Percentiles rank a stretch among this genome's conserved stretches.
Evolutionary conservation across 1,140 invertebrate species (phyloP).

Genomic region (Wiebesia pumilae): DNA sequence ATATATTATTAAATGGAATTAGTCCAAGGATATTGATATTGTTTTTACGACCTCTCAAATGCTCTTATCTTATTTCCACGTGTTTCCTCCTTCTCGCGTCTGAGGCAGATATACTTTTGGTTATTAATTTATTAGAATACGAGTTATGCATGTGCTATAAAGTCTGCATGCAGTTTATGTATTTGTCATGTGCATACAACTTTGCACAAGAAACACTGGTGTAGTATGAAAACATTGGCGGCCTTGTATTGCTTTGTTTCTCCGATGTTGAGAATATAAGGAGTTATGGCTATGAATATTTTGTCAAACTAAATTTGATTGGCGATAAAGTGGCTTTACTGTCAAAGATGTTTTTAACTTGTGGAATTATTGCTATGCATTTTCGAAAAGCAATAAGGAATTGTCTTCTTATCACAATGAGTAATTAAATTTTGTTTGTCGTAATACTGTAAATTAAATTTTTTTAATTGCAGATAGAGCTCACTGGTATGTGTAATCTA

Average conservation of each 20-base stretch:
- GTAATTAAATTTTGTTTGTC: neutral
- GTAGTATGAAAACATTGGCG: neutral
- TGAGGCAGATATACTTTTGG: neutral
- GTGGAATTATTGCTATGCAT: neutral
- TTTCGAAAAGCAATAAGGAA: neutral
- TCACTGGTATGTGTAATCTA: too few species aligned
- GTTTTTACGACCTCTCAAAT: neutral
- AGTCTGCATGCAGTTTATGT: neutral
- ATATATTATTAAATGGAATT: neutral
- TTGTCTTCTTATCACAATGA: neutral
- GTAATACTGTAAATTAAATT: neutral
- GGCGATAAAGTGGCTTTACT: neutral
- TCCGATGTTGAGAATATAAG: neutral
- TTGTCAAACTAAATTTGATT: neutral
- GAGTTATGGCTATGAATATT: neutral
- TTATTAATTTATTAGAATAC: slow-evolving; percentile 5
- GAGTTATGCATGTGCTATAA: neutral
- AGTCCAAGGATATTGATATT: neutral
- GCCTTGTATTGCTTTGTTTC: neutral
- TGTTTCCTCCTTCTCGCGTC: neutral
- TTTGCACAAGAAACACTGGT: neutral
- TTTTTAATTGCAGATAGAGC: neutral
- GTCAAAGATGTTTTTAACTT: neutral
- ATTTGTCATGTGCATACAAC: neutral
- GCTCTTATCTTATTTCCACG: neutral